Evolutionary conservation across 2,797 vertebrate species (phyloP), one percentile per base, ranked within the genome.

Genomic region (Thunnus albacares): DNA sequence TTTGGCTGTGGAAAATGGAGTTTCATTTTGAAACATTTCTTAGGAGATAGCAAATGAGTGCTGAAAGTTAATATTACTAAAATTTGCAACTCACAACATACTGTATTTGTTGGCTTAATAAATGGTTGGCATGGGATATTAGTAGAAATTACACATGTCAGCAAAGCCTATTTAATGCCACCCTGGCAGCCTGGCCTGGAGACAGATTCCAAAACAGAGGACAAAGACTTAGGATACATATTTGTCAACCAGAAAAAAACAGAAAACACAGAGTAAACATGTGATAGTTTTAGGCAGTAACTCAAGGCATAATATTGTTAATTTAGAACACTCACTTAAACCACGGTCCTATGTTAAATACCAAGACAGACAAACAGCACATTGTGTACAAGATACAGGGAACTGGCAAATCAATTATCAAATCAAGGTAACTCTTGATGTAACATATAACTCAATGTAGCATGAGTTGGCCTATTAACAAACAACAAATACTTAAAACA

Each of bases 101-200:
- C 13, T 35, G 5, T 22, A 63, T 63, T 79, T 12, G 56, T 79
- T 51, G 66, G 8, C 7, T 11, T 65, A 70, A 69, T 64, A 59
- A 64, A 55, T 17, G 38, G 13, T 43, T 24, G 66, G 49, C 43
- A 33, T 61, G 33, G 28, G 65, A 30, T n/a, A 61, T 70, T 56
- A 30, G 47, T 35, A 0, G 2, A 30, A 72, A 68, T 6, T 55
- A 58, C 52, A 63, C 18, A 20, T 35, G 57, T 63, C 57, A 12
- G 20, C 13, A 71, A 73, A 79, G 17, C 62, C 52, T 49, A 14
- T 75, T 75, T 68, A 30, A 79, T 57, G 35, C 33, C 41, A 30
- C 8, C 3, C 33, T 65, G 55, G 64, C 41, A 77, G 51, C 38
- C 22, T 70, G 49, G 64, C 30, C 20, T 30, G n/a, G 18, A 57